Evolutionary conservation across 2,113 vertebrate genomes (phyloP).

Genomic region (Spermophilus dauricus): DNA sequence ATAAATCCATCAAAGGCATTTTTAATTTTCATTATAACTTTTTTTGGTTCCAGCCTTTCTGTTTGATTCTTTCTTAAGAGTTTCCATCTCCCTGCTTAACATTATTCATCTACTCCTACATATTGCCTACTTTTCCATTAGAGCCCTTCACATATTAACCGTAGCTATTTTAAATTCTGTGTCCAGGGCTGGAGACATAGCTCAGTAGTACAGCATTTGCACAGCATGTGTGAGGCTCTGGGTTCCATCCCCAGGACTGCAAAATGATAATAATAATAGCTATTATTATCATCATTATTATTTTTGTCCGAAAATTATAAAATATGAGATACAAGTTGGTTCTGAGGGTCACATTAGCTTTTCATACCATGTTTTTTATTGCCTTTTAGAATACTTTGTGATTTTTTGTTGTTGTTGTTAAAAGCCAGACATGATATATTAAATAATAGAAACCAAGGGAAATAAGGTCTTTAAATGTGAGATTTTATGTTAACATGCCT

Average conservation of each 20-base stretch:
- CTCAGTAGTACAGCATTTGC: background rate
- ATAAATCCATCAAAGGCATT: background rate
- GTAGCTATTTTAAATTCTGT: background rate
- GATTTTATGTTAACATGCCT: background rate
- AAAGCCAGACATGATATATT: background rate
- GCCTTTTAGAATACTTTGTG: background rate
- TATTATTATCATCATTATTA: too few relatives aligned
- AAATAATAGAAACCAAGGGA: background rate
- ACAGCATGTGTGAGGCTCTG: background rate
- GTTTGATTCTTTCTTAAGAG: too few relatives aligned
- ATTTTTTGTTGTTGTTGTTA: background rate
- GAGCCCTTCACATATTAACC: background rate
- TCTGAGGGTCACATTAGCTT: background rate
- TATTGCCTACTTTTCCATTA: too few relatives aligned
- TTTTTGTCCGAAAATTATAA: background rate
- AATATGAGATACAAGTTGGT: background rate
- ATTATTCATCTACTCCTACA: too few relatives aligned
- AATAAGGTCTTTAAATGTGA: background rate
- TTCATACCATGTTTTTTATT: background rate
- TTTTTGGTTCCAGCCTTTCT: too few relatives aligned
- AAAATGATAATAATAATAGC: background rate
- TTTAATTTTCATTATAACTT: background rate
- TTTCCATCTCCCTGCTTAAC: too few relatives aligned
- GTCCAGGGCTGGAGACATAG: background rate
- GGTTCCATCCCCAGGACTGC: background rate